A percentile compares a stretch with the other conserved stretches of the same genome.
These are phyloP conservation scores for Lochmaea crataegi DNA, from an alignment of 2,888 invertebrate species.

Conservation along the genomic window DNA sequence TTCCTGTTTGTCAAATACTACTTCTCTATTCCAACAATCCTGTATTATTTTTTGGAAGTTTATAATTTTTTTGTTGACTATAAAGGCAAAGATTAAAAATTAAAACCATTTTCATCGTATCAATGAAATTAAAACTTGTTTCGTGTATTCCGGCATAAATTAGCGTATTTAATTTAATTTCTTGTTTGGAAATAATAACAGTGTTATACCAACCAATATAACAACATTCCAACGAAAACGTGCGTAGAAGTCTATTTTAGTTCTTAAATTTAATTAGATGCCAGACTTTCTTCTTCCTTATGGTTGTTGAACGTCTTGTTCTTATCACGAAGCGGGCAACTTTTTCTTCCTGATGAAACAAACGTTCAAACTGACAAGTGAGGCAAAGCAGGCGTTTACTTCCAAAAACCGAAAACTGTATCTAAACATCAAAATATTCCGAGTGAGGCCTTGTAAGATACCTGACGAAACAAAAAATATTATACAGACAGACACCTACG, in stretches of 20 bases:
- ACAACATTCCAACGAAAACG: no score
- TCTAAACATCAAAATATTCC: conserved; percentile 28
- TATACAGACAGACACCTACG: conserved; percentile 27
- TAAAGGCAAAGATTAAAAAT: no score
- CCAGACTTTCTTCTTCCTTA: conserved; percentile 19
- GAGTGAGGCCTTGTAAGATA: conserved; percentile 10
- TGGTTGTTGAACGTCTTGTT: conserved; percentile 15
- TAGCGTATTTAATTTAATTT: no score
- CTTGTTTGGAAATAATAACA: no score
- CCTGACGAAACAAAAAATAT: conserved; percentile 26
- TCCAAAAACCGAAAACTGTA: conserved; percentile 20
- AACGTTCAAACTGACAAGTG: conserved; percentile 25
- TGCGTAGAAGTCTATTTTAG: conserved; percentile 4
- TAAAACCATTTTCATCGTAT: no score
- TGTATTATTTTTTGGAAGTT: no score
- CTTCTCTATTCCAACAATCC: no score
- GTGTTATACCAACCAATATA: no score
- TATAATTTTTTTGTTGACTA: no score
- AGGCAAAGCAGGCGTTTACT: conserved; percentile 18
- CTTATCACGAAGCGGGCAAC: conserved; percentile 15
- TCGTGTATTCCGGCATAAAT: no score
- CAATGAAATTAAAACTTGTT: no score
- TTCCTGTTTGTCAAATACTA: no score
- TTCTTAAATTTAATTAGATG: background rate
- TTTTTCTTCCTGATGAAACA: conserved; percentile 10